Evolutionary conservation across 2,113 vertebrate genomes (phyloP).

Genomic region (Piaya cayana): DNA sequence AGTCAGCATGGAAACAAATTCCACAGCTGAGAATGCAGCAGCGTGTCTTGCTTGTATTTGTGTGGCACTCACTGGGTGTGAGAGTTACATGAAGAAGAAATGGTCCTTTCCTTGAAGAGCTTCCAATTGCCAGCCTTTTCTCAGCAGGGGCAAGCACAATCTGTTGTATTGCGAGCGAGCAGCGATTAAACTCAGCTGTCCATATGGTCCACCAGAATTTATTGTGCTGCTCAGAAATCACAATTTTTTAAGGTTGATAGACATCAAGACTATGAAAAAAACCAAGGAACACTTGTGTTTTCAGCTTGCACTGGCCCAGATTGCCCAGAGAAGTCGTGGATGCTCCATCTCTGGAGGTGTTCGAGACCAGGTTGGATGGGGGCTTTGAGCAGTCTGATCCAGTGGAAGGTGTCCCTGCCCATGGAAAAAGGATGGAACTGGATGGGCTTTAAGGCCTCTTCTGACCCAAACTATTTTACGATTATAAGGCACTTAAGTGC

Average conservation of each 20-base stretch:
- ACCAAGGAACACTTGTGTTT: no score
- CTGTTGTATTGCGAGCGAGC: neutral
- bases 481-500: neutral
- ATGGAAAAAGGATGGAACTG: no score
- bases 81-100: neutral
- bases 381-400: no score
- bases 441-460: no score
- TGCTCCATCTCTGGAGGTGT: no score
- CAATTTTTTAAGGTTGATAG: conserved; percentile 31
- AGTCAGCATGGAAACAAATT: neutral
- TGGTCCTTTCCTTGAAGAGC: conserved; percentile 42
- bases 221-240: conserved; percentile 46
- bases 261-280: neutral
- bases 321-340: no score
- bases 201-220: conserved; percentile 55
- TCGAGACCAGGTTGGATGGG: no score
- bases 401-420: no score
- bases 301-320: no score
- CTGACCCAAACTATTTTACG: no score
- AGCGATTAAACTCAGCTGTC: conserved; percentile 40
- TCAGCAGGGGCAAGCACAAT: conserved; percentile 55
- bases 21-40: neutral
- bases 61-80: neutral
- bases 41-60: neutral
- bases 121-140: conserved; percentile 45